Conservation (phyloP, 2,888 invertebrate species). For the Lasioglossum villosulum region DNA sequence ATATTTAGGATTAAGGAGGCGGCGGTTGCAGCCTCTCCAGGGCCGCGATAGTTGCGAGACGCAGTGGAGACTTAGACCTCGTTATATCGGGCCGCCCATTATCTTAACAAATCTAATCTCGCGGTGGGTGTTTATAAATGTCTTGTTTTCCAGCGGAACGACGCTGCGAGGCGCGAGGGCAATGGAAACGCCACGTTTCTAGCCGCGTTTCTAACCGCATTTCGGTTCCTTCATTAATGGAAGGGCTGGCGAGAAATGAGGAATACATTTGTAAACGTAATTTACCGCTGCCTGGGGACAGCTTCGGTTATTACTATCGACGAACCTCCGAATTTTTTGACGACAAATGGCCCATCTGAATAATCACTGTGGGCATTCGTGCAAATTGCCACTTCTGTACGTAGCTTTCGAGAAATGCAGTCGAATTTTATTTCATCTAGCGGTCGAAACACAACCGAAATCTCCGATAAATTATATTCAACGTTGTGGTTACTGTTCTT, state of each 20-base stretch:
- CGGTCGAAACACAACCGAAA: not conserved
- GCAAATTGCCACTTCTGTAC: not conserved
- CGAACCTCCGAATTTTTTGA: not conserved
- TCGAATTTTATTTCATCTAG: not conserved
- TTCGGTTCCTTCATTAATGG: conserved; percentile 53
- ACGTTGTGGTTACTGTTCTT: not conserved
- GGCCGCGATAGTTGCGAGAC: conserved; percentile 69
- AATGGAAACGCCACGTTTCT: conserved; percentile 39
- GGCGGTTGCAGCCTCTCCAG: conserved; percentile 75
- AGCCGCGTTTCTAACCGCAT: conserved; percentile 49
- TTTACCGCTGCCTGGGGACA: not conserved
- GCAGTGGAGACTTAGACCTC: conserved; percentile 46
- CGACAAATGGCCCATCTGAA: not conserved
- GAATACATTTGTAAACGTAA: conserved; percentile 15
- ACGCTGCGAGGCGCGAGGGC: conserved; percentile 16
- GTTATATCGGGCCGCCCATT: conserved; percentile 80
- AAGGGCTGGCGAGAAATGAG: conserved; percentile 36
- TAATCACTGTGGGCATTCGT: not conserved
- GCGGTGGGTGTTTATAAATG: conserved; percentile 84
- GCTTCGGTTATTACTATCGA: not conserved
- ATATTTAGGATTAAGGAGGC: conserved; percentile 82
- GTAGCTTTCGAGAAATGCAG: not conserved
- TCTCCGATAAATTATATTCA: not conserved
- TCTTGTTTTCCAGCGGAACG: conserved; percentile 81
- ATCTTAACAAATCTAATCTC: conserved; percentile 85